Evolutionary conservation across 2,888 invertebrate genomes (phyloP).

Genomic region (Metalampra italica): DNA sequence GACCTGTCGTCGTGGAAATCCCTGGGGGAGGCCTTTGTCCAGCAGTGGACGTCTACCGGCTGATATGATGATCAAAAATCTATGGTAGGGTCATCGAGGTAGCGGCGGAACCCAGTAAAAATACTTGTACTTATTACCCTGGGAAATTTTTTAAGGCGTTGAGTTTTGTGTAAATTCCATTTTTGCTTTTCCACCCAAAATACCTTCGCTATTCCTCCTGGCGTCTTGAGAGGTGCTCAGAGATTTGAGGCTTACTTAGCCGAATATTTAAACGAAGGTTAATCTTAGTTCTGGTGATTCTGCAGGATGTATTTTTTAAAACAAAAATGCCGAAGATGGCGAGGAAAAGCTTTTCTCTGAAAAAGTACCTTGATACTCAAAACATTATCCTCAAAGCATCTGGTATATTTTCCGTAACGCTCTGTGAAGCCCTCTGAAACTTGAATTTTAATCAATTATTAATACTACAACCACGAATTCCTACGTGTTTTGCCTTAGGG

Average conservation of each 20-base stretch:
- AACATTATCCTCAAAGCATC: too few species aligned
- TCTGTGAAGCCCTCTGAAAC: too few species aligned
- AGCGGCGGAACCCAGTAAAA: constrained; percentile 30
- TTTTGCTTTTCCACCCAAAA: constrained; percentile 35
- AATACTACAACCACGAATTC: too few species aligned
- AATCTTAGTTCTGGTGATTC: constrained; percentile 5
- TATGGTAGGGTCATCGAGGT: constrained; percentile 26
- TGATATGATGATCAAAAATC: constrained; percentile 3
- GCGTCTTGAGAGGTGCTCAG: constrained; percentile 19
- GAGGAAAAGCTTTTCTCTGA: too few species aligned
- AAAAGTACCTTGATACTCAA: too few species aligned
- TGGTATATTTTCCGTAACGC: too few species aligned
- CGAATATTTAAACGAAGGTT: neutral
- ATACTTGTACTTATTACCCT: constrained; percentile 42
- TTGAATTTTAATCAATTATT: too few species aligned
- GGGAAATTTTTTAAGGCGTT: constrained; percentile 34
- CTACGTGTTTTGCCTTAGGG: too few species aligned
- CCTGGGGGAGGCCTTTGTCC: too few species aligned
- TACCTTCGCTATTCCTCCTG: constrained; percentile 30
- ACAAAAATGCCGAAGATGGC: too few species aligned
- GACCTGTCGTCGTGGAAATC: too few species aligned
- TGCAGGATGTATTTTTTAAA: neutral
- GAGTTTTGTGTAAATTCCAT: constrained; percentile 36
- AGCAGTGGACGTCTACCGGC: too few species aligned
- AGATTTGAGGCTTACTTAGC: constrained; percentile 13